These are phyloP conservation scores for Ciconia stormi DNA, from an alignment of 2,113 vertebrate genomes.

Conservation along the genomic window DNA sequence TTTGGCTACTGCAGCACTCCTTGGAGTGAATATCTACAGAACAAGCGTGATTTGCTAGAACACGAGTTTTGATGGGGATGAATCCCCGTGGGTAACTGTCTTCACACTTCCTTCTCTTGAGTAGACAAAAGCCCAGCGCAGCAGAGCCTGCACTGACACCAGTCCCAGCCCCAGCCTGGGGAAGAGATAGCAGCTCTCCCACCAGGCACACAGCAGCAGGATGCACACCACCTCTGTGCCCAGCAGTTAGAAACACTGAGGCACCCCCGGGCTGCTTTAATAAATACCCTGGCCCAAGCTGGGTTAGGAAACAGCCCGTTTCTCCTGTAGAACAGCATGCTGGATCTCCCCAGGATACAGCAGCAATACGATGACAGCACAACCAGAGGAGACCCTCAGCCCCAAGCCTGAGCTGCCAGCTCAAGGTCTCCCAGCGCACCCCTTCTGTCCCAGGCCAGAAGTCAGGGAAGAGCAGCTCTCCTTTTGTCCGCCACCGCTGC, in stretches of 20 bases:
- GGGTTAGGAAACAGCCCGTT: background rate
- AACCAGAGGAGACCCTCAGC: background rate
- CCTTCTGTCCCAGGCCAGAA: background rate
- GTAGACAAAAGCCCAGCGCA: background rate
- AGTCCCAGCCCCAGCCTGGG: background rate
- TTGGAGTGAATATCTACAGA: background rate
- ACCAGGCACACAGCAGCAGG: accelerated
- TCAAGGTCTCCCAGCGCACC: background rate
- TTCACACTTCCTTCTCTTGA: background rate
- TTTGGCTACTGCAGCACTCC: background rate
- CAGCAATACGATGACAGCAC: background rate
- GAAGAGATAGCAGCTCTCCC: background rate
- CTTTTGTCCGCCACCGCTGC: background rate
- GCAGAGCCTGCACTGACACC: background rate
- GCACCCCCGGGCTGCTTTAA: background rate
- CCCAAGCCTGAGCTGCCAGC: background rate
- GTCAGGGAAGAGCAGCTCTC: background rate
- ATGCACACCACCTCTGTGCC: background rate
- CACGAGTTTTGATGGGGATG: background rate
- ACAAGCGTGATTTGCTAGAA: background rate
- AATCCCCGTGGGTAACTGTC: background rate
- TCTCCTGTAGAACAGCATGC: background rate
- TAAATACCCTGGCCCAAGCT: background rate
- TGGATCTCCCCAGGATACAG: background rate
- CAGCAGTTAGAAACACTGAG: background rate